Evolutionary conservation across 2,797 vertebrate species (phyloP), one percentile per base, ranked within the genome.

Genomic region (Anableps anableps): DNA sequence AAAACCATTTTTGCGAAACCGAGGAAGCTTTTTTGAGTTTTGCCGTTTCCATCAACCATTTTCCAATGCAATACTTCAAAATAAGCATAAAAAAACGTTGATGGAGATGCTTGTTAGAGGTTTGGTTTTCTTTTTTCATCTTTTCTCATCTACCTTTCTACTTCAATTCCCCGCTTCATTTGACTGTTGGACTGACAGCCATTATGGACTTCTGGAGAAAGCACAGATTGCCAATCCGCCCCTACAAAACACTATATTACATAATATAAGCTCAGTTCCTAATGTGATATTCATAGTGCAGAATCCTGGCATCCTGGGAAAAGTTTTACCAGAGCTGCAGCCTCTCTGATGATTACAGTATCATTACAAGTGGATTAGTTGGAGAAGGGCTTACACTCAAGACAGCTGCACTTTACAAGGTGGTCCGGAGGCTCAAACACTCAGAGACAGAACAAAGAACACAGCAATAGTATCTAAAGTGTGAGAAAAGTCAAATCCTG

Each of bases 311-410:
- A 43, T 47, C n/a, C 48, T 48, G 75, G 47, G 38, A n/a, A 83
- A 26, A 31, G 51, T 50, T 74, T 82, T 81, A 80, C 78, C 77
- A 73, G 72, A 50, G 55, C 66, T 81, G 76, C 82, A 81, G 83
- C 83, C 79, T 87, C 70, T 85, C 80, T 80, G 86, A 83, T 85
- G 88, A 91, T 93, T 85, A 89, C 82, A 89, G 86, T 90, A 90
- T 94, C 91, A 94, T 94, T 95, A 94, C 90, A 88, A 74, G 77
- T 85, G 94, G 94, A 95, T 95, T 95, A 94, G 84, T 78, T 31
- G 17, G 77, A 85, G 91, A 91, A 84, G 88, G 89, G 89, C 84
- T 89, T 94, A 91, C 89, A 84, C 90, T 86, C 75, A 83, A 90
- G 90, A 93, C 95, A 95, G 94, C 95, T 96, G 95, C 86, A 89